These are phyloP conservation scores for Mallotus villosus DNA, from an alignment of 2,797 vertebrate species.

Conservation along the genomic window DNA sequence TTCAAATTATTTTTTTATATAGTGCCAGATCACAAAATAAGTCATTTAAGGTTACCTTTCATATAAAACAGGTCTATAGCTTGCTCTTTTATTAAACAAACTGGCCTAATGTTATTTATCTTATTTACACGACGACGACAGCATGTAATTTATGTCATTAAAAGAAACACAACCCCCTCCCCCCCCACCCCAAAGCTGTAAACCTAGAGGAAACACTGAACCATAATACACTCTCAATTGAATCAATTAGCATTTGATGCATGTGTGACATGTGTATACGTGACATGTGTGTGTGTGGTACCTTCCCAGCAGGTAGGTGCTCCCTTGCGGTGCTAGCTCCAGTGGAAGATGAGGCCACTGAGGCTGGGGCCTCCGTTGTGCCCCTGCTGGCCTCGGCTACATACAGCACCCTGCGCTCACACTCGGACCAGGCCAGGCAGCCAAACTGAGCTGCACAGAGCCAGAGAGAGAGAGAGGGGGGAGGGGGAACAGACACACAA, in stretches of 20 bases:
- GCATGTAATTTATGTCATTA: no score
- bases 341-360: neutral
- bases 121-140: no score
- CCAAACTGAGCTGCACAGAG: conserved; percentile 65
- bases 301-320: conserved; percentile 15
- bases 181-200: no score
- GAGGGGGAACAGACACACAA: neutral
- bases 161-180: no score
- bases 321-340: conserved; percentile 7
- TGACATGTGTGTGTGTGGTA: conserved; percentile 1
- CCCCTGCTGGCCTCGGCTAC: conserved; percentile 63
- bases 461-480: neutral
- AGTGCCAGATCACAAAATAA: no score
- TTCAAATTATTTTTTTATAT: no score
- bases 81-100: no score
- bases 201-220: no score
- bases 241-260: neutral
- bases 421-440: conserved; percentile 67
- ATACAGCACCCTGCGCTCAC: conserved; percentile 69
- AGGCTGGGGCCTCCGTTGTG: conserved; percentile 11
- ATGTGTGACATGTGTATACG: neutral
- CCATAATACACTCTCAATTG: no score
- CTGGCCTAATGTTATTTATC: no score
- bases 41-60: no score
- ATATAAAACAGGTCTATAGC: no score